Conservation (phyloP, 2,113 vertebrate genomes). For the Phyllopteryx taeniolatus region DNA sequence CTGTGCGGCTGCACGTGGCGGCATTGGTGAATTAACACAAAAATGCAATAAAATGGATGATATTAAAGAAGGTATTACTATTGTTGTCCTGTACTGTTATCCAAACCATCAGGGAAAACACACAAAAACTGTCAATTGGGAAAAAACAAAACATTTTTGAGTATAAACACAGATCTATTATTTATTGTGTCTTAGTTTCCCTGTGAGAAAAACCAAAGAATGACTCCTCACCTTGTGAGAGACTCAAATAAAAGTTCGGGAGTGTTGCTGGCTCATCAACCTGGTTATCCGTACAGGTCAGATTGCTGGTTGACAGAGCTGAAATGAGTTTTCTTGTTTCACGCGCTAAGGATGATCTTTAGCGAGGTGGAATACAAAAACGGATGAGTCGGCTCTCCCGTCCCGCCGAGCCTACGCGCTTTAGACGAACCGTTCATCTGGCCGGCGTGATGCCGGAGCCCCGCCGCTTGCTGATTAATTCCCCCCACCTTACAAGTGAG, state of each 20-base stretch:
- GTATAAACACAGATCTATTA: background rate
- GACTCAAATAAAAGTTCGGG: slow-evolving; percentile 15
- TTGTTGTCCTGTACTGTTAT: background rate
- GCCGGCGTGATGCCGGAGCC: slow-evolving; percentile 8
- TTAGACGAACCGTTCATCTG: slow-evolving; percentile 68
- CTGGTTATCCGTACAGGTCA: slow-evolving; percentile 18
- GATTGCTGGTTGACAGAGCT: slow-evolving; percentile 13
- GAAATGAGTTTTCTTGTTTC: slow-evolving; percentile 26
- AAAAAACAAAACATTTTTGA: background rate
- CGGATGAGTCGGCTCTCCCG: slow-evolving; percentile 46
- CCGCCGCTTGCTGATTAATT: slow-evolving; percentile 68
- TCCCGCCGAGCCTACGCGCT: slow-evolving; percentile 45
- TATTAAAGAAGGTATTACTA: background rate
- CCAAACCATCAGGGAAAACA: background rate
- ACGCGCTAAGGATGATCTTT: slow-evolving; percentile 22
- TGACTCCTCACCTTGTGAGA: background rate
- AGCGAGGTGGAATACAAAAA: slow-evolving; percentile 31
- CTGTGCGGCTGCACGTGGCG: too few relatives aligned
- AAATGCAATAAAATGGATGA: background rate
- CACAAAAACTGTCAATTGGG: background rate
- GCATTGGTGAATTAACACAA: background rate
- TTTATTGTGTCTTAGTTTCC: background rate
- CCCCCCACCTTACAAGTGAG: slow-evolving; percentile 62
- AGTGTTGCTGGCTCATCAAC: slow-evolving; percentile 21
- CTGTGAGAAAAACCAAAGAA: background rate